phyloP scores from a whole-genome alignment of 64 coral and sea anemone genomes.

The Montipora sp. region DNA sequence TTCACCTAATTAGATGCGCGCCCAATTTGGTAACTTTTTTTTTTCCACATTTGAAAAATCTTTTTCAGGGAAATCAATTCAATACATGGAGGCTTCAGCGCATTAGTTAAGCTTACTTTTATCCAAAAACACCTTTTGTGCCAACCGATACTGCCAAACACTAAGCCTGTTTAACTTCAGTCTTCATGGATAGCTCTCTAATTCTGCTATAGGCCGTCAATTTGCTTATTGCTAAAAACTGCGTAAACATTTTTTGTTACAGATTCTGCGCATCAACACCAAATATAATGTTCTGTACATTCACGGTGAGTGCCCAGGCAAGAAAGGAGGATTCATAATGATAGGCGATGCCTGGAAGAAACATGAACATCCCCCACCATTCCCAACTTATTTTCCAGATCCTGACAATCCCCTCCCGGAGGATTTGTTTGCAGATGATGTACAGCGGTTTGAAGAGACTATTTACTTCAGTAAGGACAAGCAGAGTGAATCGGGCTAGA shows the following conservation, averaged over 20 bases:
- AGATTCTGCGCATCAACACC: conserved; percentile 96
- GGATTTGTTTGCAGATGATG: conserved; percentile 86
- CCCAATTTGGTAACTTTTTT: no score
- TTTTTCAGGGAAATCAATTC: no score
- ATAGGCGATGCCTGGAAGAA: conserved; percentile 83
- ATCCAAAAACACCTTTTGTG: no score
- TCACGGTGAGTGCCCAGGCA: conserved; percentile 87
- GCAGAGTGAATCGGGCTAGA: not conserved
- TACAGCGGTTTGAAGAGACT: conserved; percentile 80
- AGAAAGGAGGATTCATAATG: conserved; percentile 79
- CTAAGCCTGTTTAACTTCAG: no score
- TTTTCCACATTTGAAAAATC: no score
- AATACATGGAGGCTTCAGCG: no score
- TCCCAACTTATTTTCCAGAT: conserved; percentile 92
- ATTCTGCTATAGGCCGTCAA: no score
- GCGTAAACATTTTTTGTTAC: not conserved
- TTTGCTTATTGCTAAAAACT: no score
- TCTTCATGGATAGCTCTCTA: no score
- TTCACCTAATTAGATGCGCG: no score
- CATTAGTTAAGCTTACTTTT: no score
- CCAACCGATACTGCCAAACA: no score
- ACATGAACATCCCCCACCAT: conserved; percentile 80
- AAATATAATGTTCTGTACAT: conserved; percentile 95
- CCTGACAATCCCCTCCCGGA: conserved; percentile 69
- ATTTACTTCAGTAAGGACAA: conserved; percentile 39